Evolutionary conservation across 1,140 invertebrate species (phyloP), one percentile per base, ranked within the genome.

Genomic region (Idris sp.): DNA sequence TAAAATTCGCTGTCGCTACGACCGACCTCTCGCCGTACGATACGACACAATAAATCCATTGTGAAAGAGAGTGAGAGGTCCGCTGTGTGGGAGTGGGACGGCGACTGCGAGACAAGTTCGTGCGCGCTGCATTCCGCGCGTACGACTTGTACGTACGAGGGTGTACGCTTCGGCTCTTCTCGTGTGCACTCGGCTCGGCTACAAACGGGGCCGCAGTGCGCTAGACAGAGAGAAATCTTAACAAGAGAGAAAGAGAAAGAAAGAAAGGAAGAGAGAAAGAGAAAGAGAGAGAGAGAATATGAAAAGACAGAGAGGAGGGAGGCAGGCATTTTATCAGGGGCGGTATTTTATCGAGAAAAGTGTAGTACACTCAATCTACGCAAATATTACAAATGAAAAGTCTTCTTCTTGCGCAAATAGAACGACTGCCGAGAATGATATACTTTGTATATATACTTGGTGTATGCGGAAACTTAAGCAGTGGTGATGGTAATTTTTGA

Each of bases 41-140:
- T 35, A 30, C 65, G 54, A 81, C 80, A 84, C 83, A 85, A 85
- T 85, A 82, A 82, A 78, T 80, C 76, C 79, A 78, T 81, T 78
- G 84, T 85, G 80, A 84, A 81, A 73, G 84, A 83, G 81, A 83
- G 77, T 36, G 65, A 76, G 54, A 71, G 49, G 26, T 25, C 38
- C 22, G 58, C n/a, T 73, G 64, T 11, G 40, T 59, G 76, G 14
- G 53, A 53, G 65, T 41, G 41, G 9, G 65, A 75, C 64, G 65
- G 43, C 68, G 64, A 76, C 65, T 49, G 31, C 44, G 73, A 73
- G 62, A 77, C 72, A 74, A 76, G 64, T 68, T 58, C 43, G 67
- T 67, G 62, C 49, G 62, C 49, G 62, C 46, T 61, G 58, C 69
- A 67, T 72, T 65, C 58, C 41, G 53, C 58, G 58, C 67, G 44